Percentiles rank a stretch among this genome's conserved stretches.
Conservation (phyloP, 2,113 vertebrate species). For the Sebastes schlegelii region DNA sequence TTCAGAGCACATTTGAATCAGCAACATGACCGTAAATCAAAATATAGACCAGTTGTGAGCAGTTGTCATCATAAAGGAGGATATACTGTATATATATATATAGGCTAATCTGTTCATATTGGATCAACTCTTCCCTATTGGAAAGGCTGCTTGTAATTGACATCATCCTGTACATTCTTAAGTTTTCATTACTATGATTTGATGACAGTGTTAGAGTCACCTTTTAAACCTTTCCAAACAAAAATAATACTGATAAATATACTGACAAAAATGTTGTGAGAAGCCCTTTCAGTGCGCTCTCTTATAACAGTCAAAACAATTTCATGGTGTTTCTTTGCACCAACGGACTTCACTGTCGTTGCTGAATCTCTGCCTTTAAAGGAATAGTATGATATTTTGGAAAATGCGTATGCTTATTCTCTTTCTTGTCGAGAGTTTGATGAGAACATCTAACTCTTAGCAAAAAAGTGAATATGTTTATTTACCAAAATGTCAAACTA, state of each 20-base stretch:
- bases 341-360: neutral
- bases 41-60: conserved; percentile 1
- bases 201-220: conserved; percentile 9
- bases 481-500: neutral
- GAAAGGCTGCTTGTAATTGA: conserved; percentile 55
- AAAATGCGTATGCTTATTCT: neutral
- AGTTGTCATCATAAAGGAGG: conserved; percentile 34
- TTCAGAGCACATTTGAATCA: conserved; percentile 47
- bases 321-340: neutral
- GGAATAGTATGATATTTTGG: neutral
- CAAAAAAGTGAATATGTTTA: neutral
- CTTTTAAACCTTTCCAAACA: conserved; percentile 41
- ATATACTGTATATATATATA: conserved; percentile 38
- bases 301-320: conserved; percentile 62
- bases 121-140: conserved; percentile 18
- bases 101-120: conserved; percentile 29
- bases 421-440: neutral
- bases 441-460: neutral
- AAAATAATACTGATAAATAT: conserved; percentile 3
- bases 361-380: neutral
- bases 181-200: conserved; percentile 50
- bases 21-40: conserved; percentile 13
- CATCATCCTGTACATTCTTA: conserved; percentile 67
- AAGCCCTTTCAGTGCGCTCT: conserved; percentile 63
- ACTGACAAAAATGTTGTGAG: conserved; percentile 14